These are phyloP conservation scores for Zhuqinia jingwanae DNA, from an alignment of 2,888 invertebrate genomes.

Conservation along the genomic window DNA sequence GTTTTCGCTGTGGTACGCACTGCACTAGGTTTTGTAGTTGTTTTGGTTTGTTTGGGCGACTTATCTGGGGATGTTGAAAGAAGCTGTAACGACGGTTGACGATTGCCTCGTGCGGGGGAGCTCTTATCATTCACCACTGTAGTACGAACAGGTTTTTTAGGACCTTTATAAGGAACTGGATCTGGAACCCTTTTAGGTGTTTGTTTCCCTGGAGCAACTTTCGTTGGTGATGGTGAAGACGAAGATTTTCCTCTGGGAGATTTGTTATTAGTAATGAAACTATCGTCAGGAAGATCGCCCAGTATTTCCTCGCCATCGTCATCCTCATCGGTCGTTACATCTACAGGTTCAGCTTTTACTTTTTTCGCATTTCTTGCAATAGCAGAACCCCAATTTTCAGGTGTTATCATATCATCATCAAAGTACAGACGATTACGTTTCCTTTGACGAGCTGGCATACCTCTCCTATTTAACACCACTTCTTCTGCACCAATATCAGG, in stretches of 20 bases:
- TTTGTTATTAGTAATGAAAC: neutral
- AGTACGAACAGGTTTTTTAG: neutral
- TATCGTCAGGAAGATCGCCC: constrained; percentile 45
- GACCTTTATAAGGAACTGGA: neutral
- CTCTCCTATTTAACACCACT: constrained; percentile 91
- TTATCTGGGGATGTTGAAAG: constrained; percentile 17
- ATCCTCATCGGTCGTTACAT: constrained; percentile 60
- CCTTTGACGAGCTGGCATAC: constrained; percentile 93
- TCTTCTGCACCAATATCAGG: constrained; percentile 85
- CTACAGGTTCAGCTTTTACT: constrained; percentile 76
- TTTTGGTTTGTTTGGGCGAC: constrained; percentile 18
- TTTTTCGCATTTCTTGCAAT: constrained; percentile 75
- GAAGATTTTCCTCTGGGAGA: constrained; percentile 11
- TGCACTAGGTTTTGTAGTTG: neutral
- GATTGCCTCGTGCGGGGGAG: neutral
- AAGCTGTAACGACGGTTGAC: constrained; percentile 24
- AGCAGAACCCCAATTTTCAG: constrained; percentile 82
- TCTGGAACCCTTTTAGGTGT: constrained; percentile 28
- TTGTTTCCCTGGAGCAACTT: constrained; percentile 13
- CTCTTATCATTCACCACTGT: constrained; percentile 3
- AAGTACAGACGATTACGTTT: constrained; percentile 94
- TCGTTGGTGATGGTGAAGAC: constrained; percentile 12
- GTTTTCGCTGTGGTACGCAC: constrained; percentile 21
- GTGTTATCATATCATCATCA: constrained; percentile 91
- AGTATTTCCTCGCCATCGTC: constrained; percentile 50